Percentiles rank a stretch among this genome's conserved stretches.
These are phyloP conservation scores for Drosophila neotestacea DNA, from an alignment of 2,888 invertebrate genomes.

Conservation along the genomic window DNA sequence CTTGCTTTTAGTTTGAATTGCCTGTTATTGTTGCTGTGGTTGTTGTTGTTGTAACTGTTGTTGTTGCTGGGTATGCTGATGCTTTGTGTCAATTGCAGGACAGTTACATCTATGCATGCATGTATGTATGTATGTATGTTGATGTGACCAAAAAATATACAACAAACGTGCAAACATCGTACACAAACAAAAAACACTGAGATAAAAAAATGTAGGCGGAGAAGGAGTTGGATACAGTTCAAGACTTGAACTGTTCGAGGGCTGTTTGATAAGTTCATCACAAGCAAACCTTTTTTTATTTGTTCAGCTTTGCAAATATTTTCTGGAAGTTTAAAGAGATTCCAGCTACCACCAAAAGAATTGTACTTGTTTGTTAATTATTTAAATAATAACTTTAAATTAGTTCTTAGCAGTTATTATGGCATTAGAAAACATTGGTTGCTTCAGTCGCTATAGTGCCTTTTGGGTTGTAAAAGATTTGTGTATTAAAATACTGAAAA, in stretches of 20 bases:
- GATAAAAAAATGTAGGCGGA: conserved; percentile 9
- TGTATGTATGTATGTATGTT: conserved; percentile 33
- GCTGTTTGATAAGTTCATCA: too few relatives aligned
- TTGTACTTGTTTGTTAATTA: too few relatives aligned
- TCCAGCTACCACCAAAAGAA: too few relatives aligned
- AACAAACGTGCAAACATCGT: conserved; percentile 49
- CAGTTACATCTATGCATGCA: conserved; percentile 43
- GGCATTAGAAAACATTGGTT: too few relatives aligned
- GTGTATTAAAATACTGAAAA: too few relatives aligned
- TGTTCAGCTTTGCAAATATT: too few relatives aligned
- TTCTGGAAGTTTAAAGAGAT: too few relatives aligned
- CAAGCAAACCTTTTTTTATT: too few relatives aligned
- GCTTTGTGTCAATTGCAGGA: conserved; percentile 72
- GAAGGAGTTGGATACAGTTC: neutral
- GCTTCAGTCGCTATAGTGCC: too few relatives aligned
- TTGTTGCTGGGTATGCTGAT: conserved; percentile 44
- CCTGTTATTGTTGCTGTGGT: conserved; percentile 50
- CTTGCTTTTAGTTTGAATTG: conserved; percentile 62
- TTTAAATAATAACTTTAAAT: too few relatives aligned
- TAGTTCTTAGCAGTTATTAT: too few relatives aligned
- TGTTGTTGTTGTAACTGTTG: conserved; percentile 43
- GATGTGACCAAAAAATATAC: conserved; percentile 64
- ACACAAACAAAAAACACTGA: neutral
- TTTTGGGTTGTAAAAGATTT: too few relatives aligned
- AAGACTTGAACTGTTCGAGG: conserved; percentile 25